Conservation (phyloP, 37 sponge, comb jelly and placozoan species). For the Mnemiopsis leidyi region DNA sequence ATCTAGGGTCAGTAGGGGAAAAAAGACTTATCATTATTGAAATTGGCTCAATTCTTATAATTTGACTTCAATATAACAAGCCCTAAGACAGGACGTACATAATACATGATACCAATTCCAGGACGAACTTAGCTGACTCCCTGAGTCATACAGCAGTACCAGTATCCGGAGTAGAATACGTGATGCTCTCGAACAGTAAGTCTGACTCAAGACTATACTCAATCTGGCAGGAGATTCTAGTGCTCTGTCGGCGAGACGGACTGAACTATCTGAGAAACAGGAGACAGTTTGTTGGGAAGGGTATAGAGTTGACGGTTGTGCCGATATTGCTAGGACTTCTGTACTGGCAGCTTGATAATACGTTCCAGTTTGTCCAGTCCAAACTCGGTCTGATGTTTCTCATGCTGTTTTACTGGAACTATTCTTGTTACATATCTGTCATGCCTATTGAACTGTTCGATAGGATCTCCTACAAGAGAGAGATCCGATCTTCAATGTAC, state of each 20-base stretch:
- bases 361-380: background rate
- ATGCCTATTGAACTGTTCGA: background rate
- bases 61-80: too few relatives aligned
- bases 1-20: too few relatives aligned
- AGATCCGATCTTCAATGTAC: background rate
- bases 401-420: conserved; percentile 52
- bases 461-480: background rate
- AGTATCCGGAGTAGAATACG: background rate
- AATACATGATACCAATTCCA: too few relatives aligned
- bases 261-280: background rate
- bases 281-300: background rate
- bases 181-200: background rate
- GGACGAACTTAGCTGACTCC: background rate
- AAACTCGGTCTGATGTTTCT: conserved; percentile 39
- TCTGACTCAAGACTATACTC: background rate
- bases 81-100: too few relatives aligned
- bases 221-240: background rate
- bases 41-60: too few relatives aligned
- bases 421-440: background rate
- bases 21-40: too few relatives aligned
- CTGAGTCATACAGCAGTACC: background rate
- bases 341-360: background rate
- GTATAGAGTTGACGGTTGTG: background rate
- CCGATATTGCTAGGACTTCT: background rate
- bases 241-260: background rate